Evolutionary conservation across 2,113 vertebrate species (phyloP).

Genomic region (Garra rufa): DNA sequence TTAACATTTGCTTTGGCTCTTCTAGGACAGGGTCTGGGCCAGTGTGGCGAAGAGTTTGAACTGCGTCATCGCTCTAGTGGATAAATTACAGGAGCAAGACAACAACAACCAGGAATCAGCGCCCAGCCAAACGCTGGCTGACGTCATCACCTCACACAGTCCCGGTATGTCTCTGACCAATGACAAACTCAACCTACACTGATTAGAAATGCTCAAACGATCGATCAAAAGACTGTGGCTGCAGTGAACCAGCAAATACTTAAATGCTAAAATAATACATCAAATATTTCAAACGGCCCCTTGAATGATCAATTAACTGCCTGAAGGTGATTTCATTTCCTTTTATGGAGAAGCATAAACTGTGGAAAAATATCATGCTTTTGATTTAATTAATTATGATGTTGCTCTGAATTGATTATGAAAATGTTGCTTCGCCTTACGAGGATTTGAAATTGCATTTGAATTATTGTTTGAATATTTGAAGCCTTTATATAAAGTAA

Average conservation of each 20-base stretch:
- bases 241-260: background rate
- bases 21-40: conserved; percentile 96
- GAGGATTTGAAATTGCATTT: background rate
- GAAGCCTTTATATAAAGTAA: background rate
- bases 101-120: conserved; percentile 62
- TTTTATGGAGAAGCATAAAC: background rate
- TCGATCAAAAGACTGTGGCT: background rate
- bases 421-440: background rate
- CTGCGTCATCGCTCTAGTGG: conserved; percentile 93
- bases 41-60: conserved; percentile 93
- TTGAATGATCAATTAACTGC: background rate
- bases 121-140: conserved; percentile 73
- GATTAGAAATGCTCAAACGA: background rate
- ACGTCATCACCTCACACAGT: conserved; percentile 79
- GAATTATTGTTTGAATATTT: background rate
- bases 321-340: background rate
- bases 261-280: background rate
- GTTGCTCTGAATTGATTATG: no score
- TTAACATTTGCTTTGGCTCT: conserved; percentile 67
- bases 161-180: conserved; percentile 74
- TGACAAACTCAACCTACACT: background rate
- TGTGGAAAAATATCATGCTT: background rate
- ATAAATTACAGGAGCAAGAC: conserved; percentile 87
- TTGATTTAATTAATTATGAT: no score
- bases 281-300: background rate